Conservation (phyloP, 2,113 vertebrate genomes). For the Tetraodon nigroviridis region DNA sequence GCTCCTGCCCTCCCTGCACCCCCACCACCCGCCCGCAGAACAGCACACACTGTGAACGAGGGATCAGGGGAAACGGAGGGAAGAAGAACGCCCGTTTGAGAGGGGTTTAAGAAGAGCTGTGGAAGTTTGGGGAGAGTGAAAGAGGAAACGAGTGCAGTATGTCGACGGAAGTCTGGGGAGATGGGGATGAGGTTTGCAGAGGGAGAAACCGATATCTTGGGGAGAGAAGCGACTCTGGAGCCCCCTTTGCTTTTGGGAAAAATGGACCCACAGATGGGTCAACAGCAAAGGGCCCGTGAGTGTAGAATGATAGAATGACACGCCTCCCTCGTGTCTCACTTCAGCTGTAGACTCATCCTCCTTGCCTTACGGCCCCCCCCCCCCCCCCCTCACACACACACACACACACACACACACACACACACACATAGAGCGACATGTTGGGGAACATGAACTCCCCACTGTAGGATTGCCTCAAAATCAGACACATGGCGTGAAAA, state of each 20-base stretch:
- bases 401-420: too few species aligned
- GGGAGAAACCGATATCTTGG: constrained; percentile 42
- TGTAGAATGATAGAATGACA: constrained; percentile 28
- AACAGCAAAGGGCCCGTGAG: constrained; percentile 41
- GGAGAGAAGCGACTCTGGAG: constrained; percentile 28
- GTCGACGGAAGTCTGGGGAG: constrained; percentile 31
- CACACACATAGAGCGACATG: constrained; percentile 42
- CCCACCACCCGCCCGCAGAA: constrained; percentile 76
- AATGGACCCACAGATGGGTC: constrained; percentile 17
- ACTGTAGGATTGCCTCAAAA: constrained; percentile 19
- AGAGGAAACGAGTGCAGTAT: constrained; percentile 21
- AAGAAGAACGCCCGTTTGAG: constrained; percentile 15
- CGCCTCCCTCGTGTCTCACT: constrained; percentile 42
- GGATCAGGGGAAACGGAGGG: constrained; percentile 44
- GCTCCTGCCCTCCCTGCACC: constrained; percentile 74
- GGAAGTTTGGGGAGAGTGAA: constrained; percentile 24
- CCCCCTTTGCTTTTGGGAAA: constrained; percentile 33
- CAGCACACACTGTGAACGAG: constrained; percentile 83
- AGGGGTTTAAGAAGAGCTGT: constrained; percentile 23
- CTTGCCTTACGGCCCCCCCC: constrained; percentile 55
- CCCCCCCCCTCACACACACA: too few species aligned
- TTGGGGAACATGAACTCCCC: constrained; percentile 26
- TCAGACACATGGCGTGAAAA: constrained; percentile 9
- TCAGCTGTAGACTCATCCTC: constrained; percentile 41
- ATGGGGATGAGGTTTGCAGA: constrained; percentile 60